Conservation (phyloP, 2,113 vertebrate genomes). For the Procapra przewalskii region DNA sequence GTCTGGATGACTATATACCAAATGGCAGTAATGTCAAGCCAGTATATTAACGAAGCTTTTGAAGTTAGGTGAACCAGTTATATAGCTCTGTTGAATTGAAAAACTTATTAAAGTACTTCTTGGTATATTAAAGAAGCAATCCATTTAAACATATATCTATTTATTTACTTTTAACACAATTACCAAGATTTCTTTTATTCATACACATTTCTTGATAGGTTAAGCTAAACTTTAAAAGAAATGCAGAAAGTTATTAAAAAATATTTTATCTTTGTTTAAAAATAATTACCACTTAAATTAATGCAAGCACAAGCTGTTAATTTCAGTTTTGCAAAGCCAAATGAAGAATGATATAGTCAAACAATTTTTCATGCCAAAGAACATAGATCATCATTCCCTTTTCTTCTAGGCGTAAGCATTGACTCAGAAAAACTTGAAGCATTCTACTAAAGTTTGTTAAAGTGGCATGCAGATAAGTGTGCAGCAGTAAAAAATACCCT, state of each 20-base stretch:
- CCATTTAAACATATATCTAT: neutral
- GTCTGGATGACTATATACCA: neutral
- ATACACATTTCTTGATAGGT: neutral
- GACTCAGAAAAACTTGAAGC: neutral
- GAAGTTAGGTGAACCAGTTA: neutral
- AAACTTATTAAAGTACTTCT: neutral
- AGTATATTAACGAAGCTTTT: neutral
- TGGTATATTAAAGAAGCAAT: neutral
- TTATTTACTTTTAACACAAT: slow-evolving; percentile 1
- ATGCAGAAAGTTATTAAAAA: neutral
- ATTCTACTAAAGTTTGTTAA: neutral
- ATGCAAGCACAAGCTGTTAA: neutral
- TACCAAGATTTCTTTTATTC: neutral
- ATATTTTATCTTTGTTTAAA: slow-evolving; percentile 17
- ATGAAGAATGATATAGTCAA: neutral
- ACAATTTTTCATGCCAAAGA: slow-evolving; percentile 34
- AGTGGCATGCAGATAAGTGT: slow-evolving; percentile 1
- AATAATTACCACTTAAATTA: slow-evolving; percentile 27
- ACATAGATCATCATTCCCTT: neutral
- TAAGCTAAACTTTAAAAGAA: neutral
- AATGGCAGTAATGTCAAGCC: neutral
- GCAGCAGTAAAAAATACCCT: neutral
- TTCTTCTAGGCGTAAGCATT: neutral
- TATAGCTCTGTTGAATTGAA: neutral
- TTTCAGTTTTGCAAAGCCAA: slow-evolving; percentile 27